Conservation (phyloP, 2,888 invertebrate genomes). For the Pollenia griseotomentosa region DNA sequence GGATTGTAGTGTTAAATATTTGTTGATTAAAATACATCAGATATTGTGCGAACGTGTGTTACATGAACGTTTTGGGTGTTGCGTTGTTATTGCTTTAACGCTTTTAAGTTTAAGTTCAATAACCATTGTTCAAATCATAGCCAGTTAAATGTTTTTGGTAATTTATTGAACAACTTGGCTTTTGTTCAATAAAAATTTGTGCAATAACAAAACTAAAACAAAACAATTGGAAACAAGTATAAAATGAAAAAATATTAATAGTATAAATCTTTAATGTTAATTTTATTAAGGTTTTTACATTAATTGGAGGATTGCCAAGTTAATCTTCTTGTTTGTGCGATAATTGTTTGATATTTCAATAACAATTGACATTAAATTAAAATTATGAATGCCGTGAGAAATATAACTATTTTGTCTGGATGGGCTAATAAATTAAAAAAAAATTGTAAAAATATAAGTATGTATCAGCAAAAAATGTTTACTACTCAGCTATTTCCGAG, state of each 20-base stretch:
- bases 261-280: neutral
- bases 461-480: no score
- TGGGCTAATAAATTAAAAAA: no score
- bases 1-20: constrained; percentile 1
- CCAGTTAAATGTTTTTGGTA: constrained; percentile 59
- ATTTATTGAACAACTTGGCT: constrained; percentile 71
- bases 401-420: no score
- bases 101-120: constrained; percentile 72
- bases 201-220: neutral
- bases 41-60: constrained; percentile 10
- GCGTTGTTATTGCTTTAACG: constrained; percentile 25
- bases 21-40: constrained; percentile 33
- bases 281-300: constrained; percentile 23
- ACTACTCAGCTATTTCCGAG: no score
- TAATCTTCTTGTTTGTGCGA: neutral
- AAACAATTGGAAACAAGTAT: neutral
- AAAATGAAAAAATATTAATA: constrained; percentile 28
- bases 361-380: constrained; percentile 1
- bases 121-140: constrained; percentile 63
- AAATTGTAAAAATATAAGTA: no score
- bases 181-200: constrained; percentile 54
- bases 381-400: neutral
- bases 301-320: constrained; percentile 53
- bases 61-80: constrained; percentile 8
- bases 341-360: neutral